Evolutionary conservation across 2,113 vertebrate species (phyloP).

Genomic region (Engraulis encrasicolus): DNA sequence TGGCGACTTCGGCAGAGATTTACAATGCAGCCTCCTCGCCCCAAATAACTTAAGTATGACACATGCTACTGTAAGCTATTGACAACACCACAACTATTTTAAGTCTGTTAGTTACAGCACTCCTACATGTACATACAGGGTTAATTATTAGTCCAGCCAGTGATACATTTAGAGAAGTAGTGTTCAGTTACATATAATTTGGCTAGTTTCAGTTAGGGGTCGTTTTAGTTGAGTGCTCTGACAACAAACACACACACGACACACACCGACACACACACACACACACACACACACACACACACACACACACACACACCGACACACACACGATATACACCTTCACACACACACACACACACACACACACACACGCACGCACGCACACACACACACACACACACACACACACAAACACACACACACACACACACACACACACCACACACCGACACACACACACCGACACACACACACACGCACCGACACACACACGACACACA

Average conservation of each 20-base stretch:
- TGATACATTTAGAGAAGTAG: not conserved
- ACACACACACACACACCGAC: too few relatives aligned
- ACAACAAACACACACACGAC: not conserved
- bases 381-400: not conserved
- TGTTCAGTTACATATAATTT: not conserved
- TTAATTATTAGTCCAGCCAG: not conserved
- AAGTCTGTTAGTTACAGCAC: not conserved
- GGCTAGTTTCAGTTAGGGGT: not conserved
- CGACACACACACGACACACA: not conserved
- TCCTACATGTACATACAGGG: not conserved
- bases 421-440: not conserved
- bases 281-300: not conserved
- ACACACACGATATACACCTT: not conserved
- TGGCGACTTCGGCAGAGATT: not conserved
- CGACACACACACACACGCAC: not conserved
- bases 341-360: not conserved
- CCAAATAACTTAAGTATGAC: not conserved
- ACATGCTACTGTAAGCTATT: not conserved
- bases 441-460: not conserved
- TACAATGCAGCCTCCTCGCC: not conserved
- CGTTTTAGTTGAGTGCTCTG: not conserved
- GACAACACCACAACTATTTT: not conserved
- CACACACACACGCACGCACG: constrained; percentile 14
- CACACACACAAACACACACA: not conserved
- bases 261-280: not conserved